Conservation (phyloP, 2,888 invertebrate species). For the Periphyllus acericola region DNA sequence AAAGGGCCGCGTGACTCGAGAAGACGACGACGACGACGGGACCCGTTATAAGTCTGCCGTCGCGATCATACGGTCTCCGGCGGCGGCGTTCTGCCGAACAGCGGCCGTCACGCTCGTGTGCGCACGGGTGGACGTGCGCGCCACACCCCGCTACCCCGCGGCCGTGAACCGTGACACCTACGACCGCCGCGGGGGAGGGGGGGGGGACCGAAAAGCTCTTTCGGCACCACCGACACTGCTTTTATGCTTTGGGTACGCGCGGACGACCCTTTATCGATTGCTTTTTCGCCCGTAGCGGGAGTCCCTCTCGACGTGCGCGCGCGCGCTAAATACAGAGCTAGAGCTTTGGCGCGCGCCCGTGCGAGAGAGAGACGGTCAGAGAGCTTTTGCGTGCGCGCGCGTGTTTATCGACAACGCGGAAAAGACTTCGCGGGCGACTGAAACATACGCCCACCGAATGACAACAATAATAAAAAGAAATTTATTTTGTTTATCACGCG, state of each 20-base stretch:
- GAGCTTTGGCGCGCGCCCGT: background rate
- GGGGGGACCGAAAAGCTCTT: slow-evolving; percentile 19
- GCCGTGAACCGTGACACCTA: background rate
- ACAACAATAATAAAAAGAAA: background rate
- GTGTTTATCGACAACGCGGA: slow-evolving; percentile 3
- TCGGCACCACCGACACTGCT: slow-evolving; percentile 11
- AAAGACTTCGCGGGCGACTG: background rate
- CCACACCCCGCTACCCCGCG: background rate
- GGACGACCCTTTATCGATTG: slow-evolving; percentile 50
- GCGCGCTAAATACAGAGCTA: background rate
- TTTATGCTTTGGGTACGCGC: slow-evolving; percentile 28
- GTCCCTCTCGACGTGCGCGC: background rate
- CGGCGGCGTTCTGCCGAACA: slow-evolving; percentile 26
- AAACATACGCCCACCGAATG: slow-evolving; percentile 9
- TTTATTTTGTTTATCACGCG: background rate
- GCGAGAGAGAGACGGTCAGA: background rate
- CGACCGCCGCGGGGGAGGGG: background rate
- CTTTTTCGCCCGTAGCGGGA: background rate
- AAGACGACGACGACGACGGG: background rate
- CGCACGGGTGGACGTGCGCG: too few relatives aligned
- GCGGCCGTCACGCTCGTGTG: slow-evolving; percentile 30
- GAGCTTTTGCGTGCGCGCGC: background rate
- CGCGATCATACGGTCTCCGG: background rate
- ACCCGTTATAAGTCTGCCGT: background rate
- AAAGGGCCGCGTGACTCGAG: background rate